Conservation (phyloP, 2,888 invertebrate species). For the Himalopsyche kuldschensis region DNA sequence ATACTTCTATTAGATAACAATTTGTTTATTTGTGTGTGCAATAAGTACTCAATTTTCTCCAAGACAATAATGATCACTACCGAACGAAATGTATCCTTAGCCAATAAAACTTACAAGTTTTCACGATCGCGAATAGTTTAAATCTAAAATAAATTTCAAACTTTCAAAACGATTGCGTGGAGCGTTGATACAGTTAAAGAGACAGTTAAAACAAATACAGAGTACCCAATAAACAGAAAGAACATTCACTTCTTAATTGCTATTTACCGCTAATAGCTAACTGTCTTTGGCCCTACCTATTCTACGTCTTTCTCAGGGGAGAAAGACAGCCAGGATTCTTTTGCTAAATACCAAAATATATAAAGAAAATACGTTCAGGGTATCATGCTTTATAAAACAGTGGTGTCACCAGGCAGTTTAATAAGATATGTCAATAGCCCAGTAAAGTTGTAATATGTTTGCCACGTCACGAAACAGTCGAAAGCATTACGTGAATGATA, state of each 20-base stretch:
- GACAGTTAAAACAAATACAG: constrained; percentile 31
- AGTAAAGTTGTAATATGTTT: too few relatives aligned
- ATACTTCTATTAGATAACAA: too few relatives aligned
- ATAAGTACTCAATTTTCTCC: too few relatives aligned
- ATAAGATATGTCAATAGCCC: neutral
- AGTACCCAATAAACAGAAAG: constrained; percentile 24
- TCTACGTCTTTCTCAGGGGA: neutral
- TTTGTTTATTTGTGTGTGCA: too few relatives aligned
- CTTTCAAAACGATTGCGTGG: neutral
- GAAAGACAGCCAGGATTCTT: constrained; percentile 22
- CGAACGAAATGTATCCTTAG: too few relatives aligned
- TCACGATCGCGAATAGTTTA: neutral
- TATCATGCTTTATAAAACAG: neutral
- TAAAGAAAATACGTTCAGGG: constrained; percentile 32
- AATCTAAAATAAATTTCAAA: neutral
- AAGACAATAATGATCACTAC: too few relatives aligned
- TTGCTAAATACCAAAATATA: constrained; percentile 38
- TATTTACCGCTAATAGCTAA: constrained; percentile 39
- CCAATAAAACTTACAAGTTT: neutral
- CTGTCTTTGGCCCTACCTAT: constrained; percentile 17
- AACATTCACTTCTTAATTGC: constrained; percentile 38
- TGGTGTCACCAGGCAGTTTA: neutral
- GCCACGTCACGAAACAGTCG: too few relatives aligned
- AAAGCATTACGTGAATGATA: too few relatives aligned
- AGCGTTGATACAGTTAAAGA: constrained; percentile 22